phyloP scores from a whole-genome alignment of 2,113 vertebrate species.

The Nothocercus nigrocapillus region DNA sequence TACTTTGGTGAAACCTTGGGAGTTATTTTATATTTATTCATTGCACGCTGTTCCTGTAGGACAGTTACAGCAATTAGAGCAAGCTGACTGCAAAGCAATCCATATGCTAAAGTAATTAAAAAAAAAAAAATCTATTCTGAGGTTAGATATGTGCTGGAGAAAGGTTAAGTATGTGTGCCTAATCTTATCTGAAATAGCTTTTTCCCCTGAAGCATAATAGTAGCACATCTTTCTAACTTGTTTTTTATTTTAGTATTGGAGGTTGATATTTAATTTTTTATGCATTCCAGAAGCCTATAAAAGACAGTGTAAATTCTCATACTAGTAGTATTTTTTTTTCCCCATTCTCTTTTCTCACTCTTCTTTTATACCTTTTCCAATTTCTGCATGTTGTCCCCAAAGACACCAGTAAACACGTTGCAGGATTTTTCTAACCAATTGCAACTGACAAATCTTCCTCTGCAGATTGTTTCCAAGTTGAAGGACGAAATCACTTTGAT shows the following conservation, averaged over 20 bases:
- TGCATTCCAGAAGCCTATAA: neutral
- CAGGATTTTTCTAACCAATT: neutral
- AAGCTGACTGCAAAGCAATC: neutral
- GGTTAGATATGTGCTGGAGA: neutral
- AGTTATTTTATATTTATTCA: neutral
- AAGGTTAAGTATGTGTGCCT: neutral
- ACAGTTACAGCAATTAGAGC: accelerated
- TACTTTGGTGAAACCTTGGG: neutral
- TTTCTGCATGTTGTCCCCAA: neutral
- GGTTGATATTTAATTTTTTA: neutral
- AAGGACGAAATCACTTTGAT: constrained; percentile 95
- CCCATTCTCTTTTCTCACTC: neutral
- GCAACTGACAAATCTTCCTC: neutral
- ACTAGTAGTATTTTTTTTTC: neutral
- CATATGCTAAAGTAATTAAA: neutral
- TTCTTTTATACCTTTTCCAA: neutral
- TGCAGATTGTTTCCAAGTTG: constrained; percentile 92
- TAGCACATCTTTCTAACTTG: neutral
- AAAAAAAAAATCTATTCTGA: neutral
- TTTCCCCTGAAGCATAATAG: neutral
- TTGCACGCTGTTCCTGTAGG: neutral
- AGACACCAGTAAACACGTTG: neutral
- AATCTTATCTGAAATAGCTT: neutral
- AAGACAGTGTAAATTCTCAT: neutral
- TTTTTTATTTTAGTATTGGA: neutral